phyloP scores from a whole-genome alignment of 35 echinoderm and acorn worm genomes.

The Heliocidaris erythrogramma region DNA sequence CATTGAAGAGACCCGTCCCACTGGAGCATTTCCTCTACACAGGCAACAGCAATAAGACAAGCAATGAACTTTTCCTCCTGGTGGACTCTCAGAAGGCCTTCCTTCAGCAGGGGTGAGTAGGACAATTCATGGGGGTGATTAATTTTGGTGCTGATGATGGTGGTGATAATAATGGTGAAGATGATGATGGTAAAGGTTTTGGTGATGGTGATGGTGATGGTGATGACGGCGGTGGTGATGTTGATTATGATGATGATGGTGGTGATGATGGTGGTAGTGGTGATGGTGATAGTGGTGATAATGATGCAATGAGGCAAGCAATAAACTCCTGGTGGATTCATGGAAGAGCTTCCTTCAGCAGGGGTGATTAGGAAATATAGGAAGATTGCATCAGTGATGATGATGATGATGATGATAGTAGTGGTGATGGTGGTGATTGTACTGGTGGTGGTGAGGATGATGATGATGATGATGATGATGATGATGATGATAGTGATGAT shows the following conservation, averaged over 20 bases:
- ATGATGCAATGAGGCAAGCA: too few species aligned
- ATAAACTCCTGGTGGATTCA: too few species aligned
- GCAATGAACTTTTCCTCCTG: constrained; percentile 84
- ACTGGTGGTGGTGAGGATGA: too few species aligned
- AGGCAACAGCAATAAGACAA: constrained; percentile 94
- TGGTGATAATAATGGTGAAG: background rate
- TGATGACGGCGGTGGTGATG: background rate
- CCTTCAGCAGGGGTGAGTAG: constrained; percentile 75
- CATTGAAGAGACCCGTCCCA: constrained; percentile 90
- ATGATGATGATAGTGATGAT: too few species aligned
- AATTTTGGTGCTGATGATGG: background rate
- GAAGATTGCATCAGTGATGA: too few species aligned
- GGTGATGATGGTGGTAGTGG: too few species aligned
- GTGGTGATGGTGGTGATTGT: too few species aligned
- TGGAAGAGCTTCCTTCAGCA: constrained; percentile 63
- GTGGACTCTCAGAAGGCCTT: constrained; percentile 80
- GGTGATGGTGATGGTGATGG: background rate
- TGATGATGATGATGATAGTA: too few species aligned
- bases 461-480: too few species aligned
- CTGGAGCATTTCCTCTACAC: constrained; percentile 95
- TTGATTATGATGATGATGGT: too few species aligned
- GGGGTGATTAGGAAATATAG: constrained; percentile 56
- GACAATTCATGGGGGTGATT: background rate
- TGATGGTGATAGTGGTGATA: too few species aligned
- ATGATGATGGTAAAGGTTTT: background rate